These are phyloP conservation scores for Aphaenogaster ashmeadi DNA, from an alignment of 1,140 invertebrate genomes.

Conservation along the genomic window DNA sequence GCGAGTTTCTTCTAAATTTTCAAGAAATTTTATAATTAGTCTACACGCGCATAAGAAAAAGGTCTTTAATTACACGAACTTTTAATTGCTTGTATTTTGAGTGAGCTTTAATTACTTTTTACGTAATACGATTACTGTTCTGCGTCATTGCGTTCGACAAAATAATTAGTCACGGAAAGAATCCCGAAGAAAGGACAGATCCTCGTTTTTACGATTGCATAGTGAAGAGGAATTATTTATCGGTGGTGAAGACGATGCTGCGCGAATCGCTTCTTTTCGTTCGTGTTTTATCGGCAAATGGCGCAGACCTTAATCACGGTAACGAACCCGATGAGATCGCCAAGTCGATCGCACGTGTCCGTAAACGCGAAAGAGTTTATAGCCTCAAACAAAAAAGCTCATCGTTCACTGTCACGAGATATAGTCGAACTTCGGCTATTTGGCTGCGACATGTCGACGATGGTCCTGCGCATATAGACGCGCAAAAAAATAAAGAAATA, in stretches of 20 bases:
- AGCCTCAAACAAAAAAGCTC: constrained; percentile 59
- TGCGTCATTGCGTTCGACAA: constrained; percentile 8
- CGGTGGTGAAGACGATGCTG: background rate
- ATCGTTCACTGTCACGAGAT: constrained; percentile 68
- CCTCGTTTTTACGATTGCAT: background rate
- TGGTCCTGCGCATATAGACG: background rate
- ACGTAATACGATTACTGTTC: constrained; percentile 20
- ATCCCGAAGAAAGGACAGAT: background rate
- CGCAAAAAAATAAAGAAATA: constrained; percentile 25
- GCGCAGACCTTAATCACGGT: constrained; percentile 54
- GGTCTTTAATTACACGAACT: constrained; percentile 21
- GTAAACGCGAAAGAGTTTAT: constrained; percentile 54
- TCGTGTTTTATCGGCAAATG: constrained; percentile 42
- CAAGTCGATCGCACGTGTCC: constrained; percentile 69
- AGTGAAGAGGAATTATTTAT: constrained; percentile 48
- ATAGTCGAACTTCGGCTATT: constrained; percentile 49
- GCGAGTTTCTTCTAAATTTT: background rate
- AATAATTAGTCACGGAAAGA: constrained; percentile 42
- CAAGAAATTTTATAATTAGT: constrained; percentile 8
- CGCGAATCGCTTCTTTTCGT: constrained; percentile 10
- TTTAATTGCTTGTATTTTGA: background rate
- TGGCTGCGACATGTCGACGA: constrained; percentile 30
- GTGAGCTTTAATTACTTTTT: constrained; percentile 4
- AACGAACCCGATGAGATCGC: constrained; percentile 71
- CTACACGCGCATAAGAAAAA: background rate